Base-by-base conservation (phyloP, 2,797 vertebrate genomes). In the Phataginus tetradactyla region DNA sequence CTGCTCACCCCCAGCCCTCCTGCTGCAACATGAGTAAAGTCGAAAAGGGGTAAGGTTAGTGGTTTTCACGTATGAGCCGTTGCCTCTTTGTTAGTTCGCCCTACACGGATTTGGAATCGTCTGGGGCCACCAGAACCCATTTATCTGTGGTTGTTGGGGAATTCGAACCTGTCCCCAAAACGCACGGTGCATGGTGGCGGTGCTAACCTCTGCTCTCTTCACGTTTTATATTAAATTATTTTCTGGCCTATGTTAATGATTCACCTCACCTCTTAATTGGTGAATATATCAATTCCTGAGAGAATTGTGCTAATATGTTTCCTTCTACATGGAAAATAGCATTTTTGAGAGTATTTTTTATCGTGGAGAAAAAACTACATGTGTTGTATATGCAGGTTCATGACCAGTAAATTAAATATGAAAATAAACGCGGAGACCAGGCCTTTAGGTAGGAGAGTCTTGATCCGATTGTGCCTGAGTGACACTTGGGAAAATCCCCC, bases 181-280 rank as follows among this genome's bases (percentile, higher is more conserved):
- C n/a, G 57, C n/a, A 57, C 11, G 25, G n/a, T n/a, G n/a, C n/a
- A n/a, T n/a, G n/a, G n/a, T 15, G 64, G 37, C n/a, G 37, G 14
- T 64, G 39, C 45, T 71, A 27, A 81, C 21, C 2, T 93, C 81
- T 95, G 5, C 49, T 81, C 34, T 79, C 32, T 64, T 85, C 37
- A 78, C 34, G 64, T 79, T 93, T 79, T 63, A 42, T 79, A 51
- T 45, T 87, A 95, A 88, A 80, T 71, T 91, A 86, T 39, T 92
- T 91, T 78, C 25, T 59, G 37, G 37, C 49, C 21, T 80, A 23
- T 23, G 45, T 61, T 91, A 91, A 71, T 79, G 32, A 80, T 51
- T 63, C 89, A 25, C 53, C 25, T 91, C 25, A 71, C 55, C 45
- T 88, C 39, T 69, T 91, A 77, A 95, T 86, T 86, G 11, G 25